A percentile compares a stretch with the other conserved stretches of the same genome.
Evolutionary conservation across 2,797 vertebrate genomes (phyloP).

Genomic region (Hydrocynus forskahlii): DNA sequence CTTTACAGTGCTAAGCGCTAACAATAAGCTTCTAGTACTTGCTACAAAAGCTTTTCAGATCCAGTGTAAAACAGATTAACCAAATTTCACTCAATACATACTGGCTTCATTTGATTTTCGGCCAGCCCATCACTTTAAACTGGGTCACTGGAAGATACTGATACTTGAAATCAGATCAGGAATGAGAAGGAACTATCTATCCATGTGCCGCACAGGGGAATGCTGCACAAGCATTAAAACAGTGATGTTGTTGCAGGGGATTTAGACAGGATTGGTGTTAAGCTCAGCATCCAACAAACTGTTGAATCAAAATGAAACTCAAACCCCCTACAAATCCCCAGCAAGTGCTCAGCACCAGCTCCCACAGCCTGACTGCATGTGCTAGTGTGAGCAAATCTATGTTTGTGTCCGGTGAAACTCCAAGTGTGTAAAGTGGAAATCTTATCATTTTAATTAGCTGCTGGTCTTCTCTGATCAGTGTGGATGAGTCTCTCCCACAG

Average conservation of each 20-base stretch:
- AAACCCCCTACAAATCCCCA: conserved; percentile 2
- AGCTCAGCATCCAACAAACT: neutral
- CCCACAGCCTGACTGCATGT: neutral
- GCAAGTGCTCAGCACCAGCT: neutral
- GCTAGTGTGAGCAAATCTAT: neutral
- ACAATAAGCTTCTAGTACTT: too few relatives aligned
- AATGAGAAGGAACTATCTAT: neutral
- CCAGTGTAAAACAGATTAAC: too few relatives aligned
- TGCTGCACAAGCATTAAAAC: neutral
- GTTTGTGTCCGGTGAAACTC: neutral
- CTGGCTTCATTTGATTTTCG: neutral
- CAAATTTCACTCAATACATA: too few relatives aligned
- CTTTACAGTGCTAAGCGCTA: too few relatives aligned
- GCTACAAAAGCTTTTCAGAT: too few relatives aligned
- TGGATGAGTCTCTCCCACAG: too few relatives aligned
- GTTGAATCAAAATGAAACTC: conserved; percentile 11
- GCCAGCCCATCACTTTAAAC: neutral
- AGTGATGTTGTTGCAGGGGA: neutral
- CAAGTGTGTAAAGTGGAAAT: neutral
- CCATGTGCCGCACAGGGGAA: neutral
- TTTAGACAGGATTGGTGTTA: conserved; percentile 28
- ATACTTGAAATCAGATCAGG: neutral
- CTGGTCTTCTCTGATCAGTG: neutral
- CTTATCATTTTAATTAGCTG: conserved; percentile 7
- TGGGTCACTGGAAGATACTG: neutral